Percentiles rank a stretch among this genome's conserved stretches.
Evolutionary conservation across 2,797 vertebrate genomes (phyloP).

Genomic region (Chloroceryle amazona): DNA sequence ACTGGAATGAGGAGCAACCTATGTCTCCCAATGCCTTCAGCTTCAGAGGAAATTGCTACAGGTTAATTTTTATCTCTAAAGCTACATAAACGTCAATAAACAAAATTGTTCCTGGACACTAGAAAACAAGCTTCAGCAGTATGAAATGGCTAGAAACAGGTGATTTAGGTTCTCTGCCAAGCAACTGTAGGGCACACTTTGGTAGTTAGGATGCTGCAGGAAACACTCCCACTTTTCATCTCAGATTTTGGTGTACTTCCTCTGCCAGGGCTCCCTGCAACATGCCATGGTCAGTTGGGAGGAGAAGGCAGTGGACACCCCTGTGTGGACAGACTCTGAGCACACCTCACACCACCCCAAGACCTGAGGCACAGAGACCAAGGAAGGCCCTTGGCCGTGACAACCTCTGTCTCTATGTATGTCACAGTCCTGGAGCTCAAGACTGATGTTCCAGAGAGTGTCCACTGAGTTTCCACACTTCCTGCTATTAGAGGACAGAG

Average conservation of each 20-base stretch:
- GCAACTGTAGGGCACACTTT: not conserved
- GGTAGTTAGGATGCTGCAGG: not conserved
- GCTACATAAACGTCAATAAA: not conserved
- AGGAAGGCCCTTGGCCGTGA: not conserved
- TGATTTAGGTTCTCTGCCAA: not conserved
- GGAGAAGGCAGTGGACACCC: not conserved
- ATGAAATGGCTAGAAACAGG: not conserved
- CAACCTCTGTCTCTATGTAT: not conserved
- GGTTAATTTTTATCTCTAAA: not conserved
- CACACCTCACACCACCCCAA: fast-evolving
- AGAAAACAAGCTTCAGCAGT: not conserved
- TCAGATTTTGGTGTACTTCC: not conserved
- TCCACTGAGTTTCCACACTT: not conserved
- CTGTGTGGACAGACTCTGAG: not conserved
- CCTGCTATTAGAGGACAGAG: not conserved
- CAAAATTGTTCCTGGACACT: not conserved
- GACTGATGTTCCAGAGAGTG: not conserved
- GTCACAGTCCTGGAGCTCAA: not conserved
- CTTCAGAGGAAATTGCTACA: not conserved
- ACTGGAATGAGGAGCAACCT: not conserved
- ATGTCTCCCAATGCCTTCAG: not conserved
- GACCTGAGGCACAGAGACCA: not conserved
- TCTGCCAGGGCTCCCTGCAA: not conserved
- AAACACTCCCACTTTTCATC: not conserved
- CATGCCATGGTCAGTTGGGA: not conserved